Base-by-base conservation (phyloP, 2,888 invertebrate species). In the Bimastos eiseni region DNA sequence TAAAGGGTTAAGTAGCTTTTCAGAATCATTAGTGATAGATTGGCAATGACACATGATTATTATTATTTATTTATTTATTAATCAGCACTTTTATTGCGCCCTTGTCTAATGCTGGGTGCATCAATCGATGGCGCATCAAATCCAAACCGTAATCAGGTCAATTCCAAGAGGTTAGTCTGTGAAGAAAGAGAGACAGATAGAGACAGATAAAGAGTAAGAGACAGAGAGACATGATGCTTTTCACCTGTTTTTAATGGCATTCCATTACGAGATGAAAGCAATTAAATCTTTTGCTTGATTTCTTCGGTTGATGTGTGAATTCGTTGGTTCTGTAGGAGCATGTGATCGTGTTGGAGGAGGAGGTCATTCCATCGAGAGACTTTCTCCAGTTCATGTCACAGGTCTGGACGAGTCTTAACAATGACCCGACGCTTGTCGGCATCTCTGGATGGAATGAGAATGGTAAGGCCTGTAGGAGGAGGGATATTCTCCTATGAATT, bases 321-420 rank as follows among this genome's bases (percentile, higher is more conserved):
- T 36, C 36, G 19, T 86, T 36, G 17, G 34, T 86, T 34, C 49
- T 41, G 34, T 93, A 96, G 95, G 94, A 95, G 83, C 94, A 95
- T 92, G 93, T 95, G 83, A 95, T 96, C 36, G 94, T 96, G 3
- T 93, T 96, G 49, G 96, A 96, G 92, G 96, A 96, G 93, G 96
- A 96, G 90, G 93, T 96, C 41, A 93, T 96, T 36, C 93, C 96
- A 88, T 94, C 95, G 6, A 95, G 95, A n/a, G 96, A 96, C 93
- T 96, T 95, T 93, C 93, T 96, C n/a, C 94, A 91, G 33, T 91
- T 89, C 41, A 24, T 91, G 44, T 84, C 89, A 6, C 95, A 96
- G 92, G 93, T 95, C 92, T 92, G 95, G n/a, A 93, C 94, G 6
- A 92, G 95, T 3, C 91, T 96, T 19, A 94, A 95, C 33, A 93